Conservation (phyloP, 2,113 vertebrate genomes). For the Labeo rohita region DNA sequence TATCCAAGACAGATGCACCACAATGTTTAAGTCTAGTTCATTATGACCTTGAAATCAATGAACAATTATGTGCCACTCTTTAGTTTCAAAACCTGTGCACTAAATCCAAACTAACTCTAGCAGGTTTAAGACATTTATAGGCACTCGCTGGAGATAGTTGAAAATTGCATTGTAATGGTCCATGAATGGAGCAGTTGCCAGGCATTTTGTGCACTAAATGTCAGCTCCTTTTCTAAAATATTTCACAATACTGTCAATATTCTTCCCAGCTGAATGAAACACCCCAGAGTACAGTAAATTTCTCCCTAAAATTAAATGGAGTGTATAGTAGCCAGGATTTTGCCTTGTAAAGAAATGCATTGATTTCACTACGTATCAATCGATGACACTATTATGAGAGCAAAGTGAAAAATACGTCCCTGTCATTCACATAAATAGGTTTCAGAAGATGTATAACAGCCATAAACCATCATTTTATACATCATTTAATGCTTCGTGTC, state of each 20-base stretch:
- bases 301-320: slow-evolving; percentile 18
- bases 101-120: slow-evolving; percentile 11
- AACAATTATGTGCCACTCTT: background rate
- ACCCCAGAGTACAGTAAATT: slow-evolving; percentile 7
- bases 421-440: slow-evolving; percentile 13
- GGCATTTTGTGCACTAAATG: background rate
- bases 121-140: slow-evolving; percentile 1
- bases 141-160: background rate
- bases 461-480: background rate
- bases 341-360: slow-evolving; percentile 28
- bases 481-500: background rate
- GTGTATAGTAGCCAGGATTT: slow-evolving; percentile 22
- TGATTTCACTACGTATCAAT: slow-evolving; percentile 39
- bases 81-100: background rate
- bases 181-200: background rate
- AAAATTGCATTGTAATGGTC: slow-evolving; percentile 14
- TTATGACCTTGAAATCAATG: background rate
- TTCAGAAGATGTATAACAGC: background rate
- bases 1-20: background rate
- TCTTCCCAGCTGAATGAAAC: background rate
- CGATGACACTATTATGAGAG: slow-evolving; percentile 41
- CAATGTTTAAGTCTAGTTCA: background rate
- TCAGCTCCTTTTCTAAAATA: slow-evolving; percentile 4
- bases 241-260: slow-evolving; percentile 22
- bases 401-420: slow-evolving; percentile 31